A percentile compares a stretch with the other conserved stretches of the same genome.
These are phyloP conservation scores for Drosophila lini DNA, from an alignment of 1,140 invertebrate species.

Conservation along the genomic window DNA sequence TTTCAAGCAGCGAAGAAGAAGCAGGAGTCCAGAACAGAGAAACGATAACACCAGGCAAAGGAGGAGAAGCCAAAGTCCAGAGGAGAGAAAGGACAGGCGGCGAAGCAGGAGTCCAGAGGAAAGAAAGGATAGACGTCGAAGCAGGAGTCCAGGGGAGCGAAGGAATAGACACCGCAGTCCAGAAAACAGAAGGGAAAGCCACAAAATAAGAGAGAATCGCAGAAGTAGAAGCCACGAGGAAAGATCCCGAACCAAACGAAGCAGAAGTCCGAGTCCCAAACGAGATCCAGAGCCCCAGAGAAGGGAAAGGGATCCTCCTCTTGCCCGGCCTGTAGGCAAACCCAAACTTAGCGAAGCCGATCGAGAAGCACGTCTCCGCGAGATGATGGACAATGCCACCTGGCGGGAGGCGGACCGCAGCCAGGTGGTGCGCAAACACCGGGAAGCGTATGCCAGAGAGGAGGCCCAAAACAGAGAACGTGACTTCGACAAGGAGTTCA, in stretches of 20 bases:
- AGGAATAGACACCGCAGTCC: background rate
- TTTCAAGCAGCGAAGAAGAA: background rate
- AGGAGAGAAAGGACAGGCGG: background rate
- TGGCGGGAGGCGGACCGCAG: slow-evolving; percentile 89
- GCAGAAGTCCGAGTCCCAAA: slow-evolving; percentile 28
- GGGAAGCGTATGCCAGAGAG: slow-evolving; percentile 88
- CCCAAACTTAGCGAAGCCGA: slow-evolving; percentile 86
- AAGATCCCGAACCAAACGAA: slow-evolving; percentile 6
- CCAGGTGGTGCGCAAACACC: slow-evolving; percentile 88
- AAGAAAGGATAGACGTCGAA: background rate
- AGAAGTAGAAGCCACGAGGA: slow-evolving; percentile 12
- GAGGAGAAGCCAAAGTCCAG: background rate
- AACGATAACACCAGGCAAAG: slow-evolving; percentile 1
- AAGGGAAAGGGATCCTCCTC: slow-evolving; percentile 3
- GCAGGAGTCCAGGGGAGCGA: background rate
- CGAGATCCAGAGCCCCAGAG: background rate
- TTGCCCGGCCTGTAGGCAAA: slow-evolving; percentile 19
- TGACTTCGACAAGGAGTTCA: slow-evolving; percentile 85
- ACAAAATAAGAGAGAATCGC: background rate
- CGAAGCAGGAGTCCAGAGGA: slow-evolving; percentile 3
- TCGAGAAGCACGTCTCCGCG: slow-evolving; percentile 88
- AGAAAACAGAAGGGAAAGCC: slow-evolving; percentile 3
- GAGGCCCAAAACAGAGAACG: slow-evolving; percentile 84
- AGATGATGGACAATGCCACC: slow-evolving; percentile 93
- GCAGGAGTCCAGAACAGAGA: slow-evolving; percentile 1